Evolutionary conservation across 2,797 vertebrate genomes (phyloP), one percentile per base, ranked within the genome.

Genomic region (Sternarchorhynchus goeldii): DNA sequence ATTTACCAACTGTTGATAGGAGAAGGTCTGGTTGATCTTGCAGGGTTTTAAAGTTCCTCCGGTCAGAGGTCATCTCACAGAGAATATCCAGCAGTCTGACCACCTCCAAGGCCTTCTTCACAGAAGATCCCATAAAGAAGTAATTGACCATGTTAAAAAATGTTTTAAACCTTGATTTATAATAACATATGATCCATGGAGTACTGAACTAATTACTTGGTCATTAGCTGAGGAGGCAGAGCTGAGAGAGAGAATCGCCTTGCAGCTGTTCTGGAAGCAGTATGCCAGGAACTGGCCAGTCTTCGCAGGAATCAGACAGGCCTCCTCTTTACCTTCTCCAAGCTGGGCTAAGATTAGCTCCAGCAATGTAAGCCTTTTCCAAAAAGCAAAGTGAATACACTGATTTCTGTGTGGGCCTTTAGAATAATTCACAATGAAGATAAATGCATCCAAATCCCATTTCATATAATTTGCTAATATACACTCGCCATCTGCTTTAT

Each of bases 41-140:
- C 0, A 99, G 90, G 73, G 91, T 92, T 86, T 92, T 90, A 20
- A 97, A 94, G 76, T 94, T 91, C 50, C 85, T 84, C 0, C 78
- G 87, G 82, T 91, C 93, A 0, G 96, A 95, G 0, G 95, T 96
- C 94, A 97, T 95, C 88, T 97, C 96, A 86, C 98, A 99, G 45
- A 99, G 93, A 60, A 96, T 90, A 0, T 99, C 96, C 4, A 99
- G 92, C n/a, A 98, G 94, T 80, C 93, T 91, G 67, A 96, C 88
- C 6, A 94, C 92, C 25, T 94, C 93, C 86, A 96, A 85, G 0
- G 93, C 95, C 89, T 96, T 95, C 95, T 97, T 87, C 60, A 91
- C 83, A 63, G 45, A 71, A 8, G 84, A 59, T 45, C 34, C 65
- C 81, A 81, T 68, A 3, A 60, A 53, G 36, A 62, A 20, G 31